phyloP scores from a whole-genome alignment of 2,888 invertebrate species.

The Oxycera nigricornis region DNA sequence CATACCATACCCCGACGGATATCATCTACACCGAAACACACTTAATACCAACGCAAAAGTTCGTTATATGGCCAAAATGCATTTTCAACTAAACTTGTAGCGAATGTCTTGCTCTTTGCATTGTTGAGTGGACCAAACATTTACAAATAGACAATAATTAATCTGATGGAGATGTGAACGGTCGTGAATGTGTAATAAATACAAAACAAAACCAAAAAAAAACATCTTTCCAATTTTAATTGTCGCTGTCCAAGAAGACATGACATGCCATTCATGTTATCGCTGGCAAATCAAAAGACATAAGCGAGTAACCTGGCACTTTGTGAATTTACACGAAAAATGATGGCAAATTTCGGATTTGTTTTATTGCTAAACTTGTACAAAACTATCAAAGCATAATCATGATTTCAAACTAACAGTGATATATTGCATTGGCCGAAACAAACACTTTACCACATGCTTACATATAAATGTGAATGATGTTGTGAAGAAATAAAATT shows the following conservation, averaged over 20 bases:
- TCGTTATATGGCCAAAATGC: background rate
- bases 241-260: background rate
- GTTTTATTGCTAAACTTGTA: no score
- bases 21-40: background rate
- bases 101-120: constrained; percentile 2
- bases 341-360: no score
- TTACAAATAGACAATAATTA: background rate
- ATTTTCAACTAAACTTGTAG: background rate
- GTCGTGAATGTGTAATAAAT: background rate
- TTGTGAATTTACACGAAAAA: no score
- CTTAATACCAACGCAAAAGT: background rate
- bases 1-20: background rate
- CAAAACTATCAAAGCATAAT: no score
- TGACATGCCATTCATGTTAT: background rate
- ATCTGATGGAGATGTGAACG: background rate
- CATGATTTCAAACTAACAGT: no score
- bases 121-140: background rate
- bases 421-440: no score
- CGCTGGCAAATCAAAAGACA: constrained; percentile 20
- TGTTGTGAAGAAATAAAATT: no score
- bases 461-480: no score
- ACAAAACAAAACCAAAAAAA: background rate
- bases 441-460: no score
- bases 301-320: constrained; percentile 20
- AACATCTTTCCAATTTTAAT: no score